A percentile compares a stretch with the other conserved stretches of the same genome.
Evolutionary conservation across 2,797 vertebrate genomes (phyloP).

Genomic region (Alca torda): DNA sequence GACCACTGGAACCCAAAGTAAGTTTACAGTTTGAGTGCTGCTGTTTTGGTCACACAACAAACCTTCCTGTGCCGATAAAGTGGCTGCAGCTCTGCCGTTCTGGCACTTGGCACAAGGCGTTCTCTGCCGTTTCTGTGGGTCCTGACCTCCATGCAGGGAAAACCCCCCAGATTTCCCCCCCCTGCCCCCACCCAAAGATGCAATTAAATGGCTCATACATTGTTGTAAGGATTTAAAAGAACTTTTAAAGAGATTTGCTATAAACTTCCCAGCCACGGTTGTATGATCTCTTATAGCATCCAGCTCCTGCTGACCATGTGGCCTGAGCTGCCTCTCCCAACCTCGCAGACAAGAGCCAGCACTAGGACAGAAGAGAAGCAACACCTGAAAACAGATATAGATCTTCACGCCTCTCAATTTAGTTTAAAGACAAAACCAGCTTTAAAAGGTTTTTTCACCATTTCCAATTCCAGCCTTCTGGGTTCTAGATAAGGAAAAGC

Average conservation of each 20-base stretch:
- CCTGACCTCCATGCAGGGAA: accelerated
- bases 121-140: not conserved
- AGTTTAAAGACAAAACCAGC: not conserved
- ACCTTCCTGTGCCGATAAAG: accelerated
- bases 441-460: not conserved
- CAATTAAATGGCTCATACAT: not conserved
- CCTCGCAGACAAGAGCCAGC: not conserved
- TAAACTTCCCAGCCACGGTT: not conserved
- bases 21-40: not conserved
- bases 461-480: not conserved
- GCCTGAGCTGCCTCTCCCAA: not conserved
- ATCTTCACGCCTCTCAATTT: not conserved
- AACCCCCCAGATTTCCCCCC: not conserved
- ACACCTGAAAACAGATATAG: not conserved
- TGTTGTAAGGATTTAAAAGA: not conserved
- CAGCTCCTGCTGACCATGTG: not conserved
- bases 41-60: not conserved
- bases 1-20: not conserved
- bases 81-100: not conserved
- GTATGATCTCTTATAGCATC: accelerated
- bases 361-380: not conserved
- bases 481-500: not conserved
- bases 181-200: not conserved
- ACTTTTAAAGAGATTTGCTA: not conserved
- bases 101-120: accelerated